Evolutionary conservation across 2,888 invertebrate genomes (phyloP), one percentile per base, ranked within the genome.

Genomic region (Seira musarum): DNA sequence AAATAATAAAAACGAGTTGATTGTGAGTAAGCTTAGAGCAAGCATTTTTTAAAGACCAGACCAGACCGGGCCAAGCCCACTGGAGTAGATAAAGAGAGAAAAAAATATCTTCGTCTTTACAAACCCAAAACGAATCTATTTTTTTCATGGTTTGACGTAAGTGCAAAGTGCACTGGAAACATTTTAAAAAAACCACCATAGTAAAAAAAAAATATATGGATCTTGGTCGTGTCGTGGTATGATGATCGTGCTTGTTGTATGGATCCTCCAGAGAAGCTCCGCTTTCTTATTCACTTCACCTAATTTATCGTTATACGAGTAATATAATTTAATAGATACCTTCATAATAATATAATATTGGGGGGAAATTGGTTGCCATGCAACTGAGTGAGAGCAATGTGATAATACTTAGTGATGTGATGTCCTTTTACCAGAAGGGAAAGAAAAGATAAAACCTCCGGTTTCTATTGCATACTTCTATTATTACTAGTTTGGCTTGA

Each of bases 101-200:
- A 30, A 30, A n/a, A n/a, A n/a, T n/a, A n/a, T n/a, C n/a, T 30
- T 30, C 30, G 3, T 30, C 30, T 30, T 30, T 30, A n/a, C 60
- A 21, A 49, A n/a, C 13, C 40, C 40, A 40, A 40, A 40, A 40
- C 40, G 60, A 21, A 60, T 60, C n/a, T 21, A 15, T 60, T 60
- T 60, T 21, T 21, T 60, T 60, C 21, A 21, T 19, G 60, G 21
- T 60, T 22, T 49, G 49, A 8, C 60, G n/a, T 60, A 15, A 60
- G 21, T 60, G 49, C 49, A 49, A 49, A 60, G 60, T 60, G 19
- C 22, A 60, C 60, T 60, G 60, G 60, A 60, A 22, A 19, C n/a
- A 30, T 30, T 30, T 30, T 30, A 5, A 30, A 30, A 3, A 13
- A 53, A 30, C 30, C 30, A 30, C 8, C 30, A 30, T 5, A 5